These are phyloP conservation scores for Tokudaia tokunoshimensis DNA, from an alignment of 2,797 vertebrate species.

Conservation along the genomic window DNA sequence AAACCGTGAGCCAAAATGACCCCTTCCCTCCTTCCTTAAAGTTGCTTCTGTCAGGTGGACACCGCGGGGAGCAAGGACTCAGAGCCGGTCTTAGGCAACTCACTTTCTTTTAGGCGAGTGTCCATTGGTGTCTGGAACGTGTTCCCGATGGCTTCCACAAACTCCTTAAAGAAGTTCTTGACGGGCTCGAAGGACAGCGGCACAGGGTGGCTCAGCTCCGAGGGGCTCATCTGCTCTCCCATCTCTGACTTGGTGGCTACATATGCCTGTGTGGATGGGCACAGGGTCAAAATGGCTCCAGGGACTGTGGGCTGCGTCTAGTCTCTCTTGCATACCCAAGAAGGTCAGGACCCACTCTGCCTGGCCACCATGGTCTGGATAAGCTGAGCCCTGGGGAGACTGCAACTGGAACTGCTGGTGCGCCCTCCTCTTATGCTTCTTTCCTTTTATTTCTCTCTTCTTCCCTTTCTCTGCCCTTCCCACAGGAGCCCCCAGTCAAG, in stretches of 20 bases:
- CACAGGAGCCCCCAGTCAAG: no score
- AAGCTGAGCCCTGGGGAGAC: no score
- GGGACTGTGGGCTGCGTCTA: not conserved
- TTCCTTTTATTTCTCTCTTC: not conserved
- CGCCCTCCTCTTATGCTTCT: no score
- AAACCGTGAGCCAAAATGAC: no score
- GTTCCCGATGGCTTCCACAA: constrained; percentile 79
- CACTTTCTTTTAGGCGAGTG: constrained; percentile 85
- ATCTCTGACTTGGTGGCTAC: constrained; percentile 79
- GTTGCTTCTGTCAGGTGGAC: no score
- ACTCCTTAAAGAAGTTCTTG: constrained; percentile 82
- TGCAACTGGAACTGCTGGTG: fast-evolving
- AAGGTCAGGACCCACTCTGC: not conserved
- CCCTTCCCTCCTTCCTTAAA: not conserved
- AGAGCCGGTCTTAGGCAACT: not conserved
- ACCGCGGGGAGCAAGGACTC: not conserved
- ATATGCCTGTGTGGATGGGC: constrained; percentile 79
- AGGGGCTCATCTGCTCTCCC: constrained; percentile 54
- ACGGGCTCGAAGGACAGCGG: constrained; percentile 86
- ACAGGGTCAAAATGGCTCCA: not conserved
- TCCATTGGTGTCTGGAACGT: constrained; percentile 84
- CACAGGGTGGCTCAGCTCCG: constrained; percentile 84
- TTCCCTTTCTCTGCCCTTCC: no score
- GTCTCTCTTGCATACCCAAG: not conserved
- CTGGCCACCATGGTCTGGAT: not conserved